These are phyloP conservation scores for Opisthocomus hoazin DNA, from an alignment of 2,113 vertebrate species.

Conservation along the genomic window DNA sequence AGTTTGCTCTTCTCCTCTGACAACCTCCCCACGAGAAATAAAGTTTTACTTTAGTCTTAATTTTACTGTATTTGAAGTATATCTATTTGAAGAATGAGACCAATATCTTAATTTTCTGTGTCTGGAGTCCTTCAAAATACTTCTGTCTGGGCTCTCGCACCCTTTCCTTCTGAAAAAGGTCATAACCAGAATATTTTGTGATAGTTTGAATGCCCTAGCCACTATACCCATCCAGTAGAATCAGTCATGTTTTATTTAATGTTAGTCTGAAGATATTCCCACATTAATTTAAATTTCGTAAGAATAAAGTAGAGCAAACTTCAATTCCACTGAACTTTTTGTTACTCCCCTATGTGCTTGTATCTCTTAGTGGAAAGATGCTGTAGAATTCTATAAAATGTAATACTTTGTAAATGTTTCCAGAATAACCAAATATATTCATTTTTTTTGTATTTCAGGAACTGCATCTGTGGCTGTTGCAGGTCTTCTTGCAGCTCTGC, in stretches of 20 bases:
- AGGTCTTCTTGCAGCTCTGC: constrained; percentile 89
- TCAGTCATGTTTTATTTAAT: neutral
- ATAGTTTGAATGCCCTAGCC: neutral
- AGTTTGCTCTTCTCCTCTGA: neutral
- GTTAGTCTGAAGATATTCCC: neutral
- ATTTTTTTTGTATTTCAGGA: constrained; percentile 71
- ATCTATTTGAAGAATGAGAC: neutral
- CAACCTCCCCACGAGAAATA: neutral
- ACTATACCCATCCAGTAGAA: neutral
- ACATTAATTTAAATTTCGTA: neutral
- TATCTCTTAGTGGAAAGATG: neutral
- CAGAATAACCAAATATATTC: neutral
- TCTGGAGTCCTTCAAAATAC: neutral
- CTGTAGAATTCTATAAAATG: neutral
- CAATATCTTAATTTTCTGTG: neutral
- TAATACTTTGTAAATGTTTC: neutral
- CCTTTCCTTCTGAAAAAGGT: neutral
- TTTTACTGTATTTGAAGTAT: neutral
- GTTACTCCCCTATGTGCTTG: neutral
- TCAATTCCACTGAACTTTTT: neutral
- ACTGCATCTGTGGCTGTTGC: constrained; percentile 95
- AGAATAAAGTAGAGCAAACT: neutral
- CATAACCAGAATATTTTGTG: neutral
- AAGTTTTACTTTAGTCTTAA: neutral
- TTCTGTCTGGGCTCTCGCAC: neutral